Evolutionary conservation across 2,113 vertebrate species (phyloP).

Genomic region (Pipa parva): DNA sequence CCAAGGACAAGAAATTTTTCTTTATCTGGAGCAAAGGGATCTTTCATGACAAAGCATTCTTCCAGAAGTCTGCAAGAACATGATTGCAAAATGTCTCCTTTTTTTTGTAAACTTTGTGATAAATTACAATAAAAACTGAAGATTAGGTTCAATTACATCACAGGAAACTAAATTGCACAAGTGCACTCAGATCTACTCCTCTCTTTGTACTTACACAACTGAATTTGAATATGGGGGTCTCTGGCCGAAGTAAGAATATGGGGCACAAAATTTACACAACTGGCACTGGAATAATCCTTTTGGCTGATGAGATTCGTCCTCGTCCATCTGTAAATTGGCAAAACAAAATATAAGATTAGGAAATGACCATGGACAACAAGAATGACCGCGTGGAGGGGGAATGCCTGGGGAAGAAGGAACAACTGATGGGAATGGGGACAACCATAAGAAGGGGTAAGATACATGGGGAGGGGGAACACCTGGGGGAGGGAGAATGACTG

Average conservation of each 20-base stretch:
- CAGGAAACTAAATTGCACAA: not conserved
- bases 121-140: too few species aligned
- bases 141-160: conserved; percentile 3
- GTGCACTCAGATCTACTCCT: not conserved
- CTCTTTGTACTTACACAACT: conserved; percentile 68
- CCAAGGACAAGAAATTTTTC: conserved; percentile 77
- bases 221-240: conserved; percentile 73
- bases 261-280: conserved; percentile 67
- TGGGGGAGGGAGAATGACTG: too few species aligned
- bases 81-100: too few species aligned
- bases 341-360: too few species aligned
- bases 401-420: too few species aligned
- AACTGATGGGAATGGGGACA: too few species aligned
- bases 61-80: conserved; percentile 71
- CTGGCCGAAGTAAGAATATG: conserved; percentile 70
- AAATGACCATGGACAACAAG: too few species aligned
- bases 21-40: conserved; percentile 76
- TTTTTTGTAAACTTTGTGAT: too few species aligned
- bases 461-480: too few species aligned
- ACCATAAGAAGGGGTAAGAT: too few species aligned
- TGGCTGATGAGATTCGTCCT: conserved; percentile 34
- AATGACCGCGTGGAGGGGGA: too few species aligned
- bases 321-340: conserved; percentile 57
- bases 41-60: conserved; percentile 76
- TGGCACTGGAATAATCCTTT: conserved; percentile 69